A percentile compares a stretch with the other conserved stretches of the same genome.
Evolutionary conservation across 2,797 vertebrate genomes (phyloP).

Genomic region (Rhinella marina): DNA sequence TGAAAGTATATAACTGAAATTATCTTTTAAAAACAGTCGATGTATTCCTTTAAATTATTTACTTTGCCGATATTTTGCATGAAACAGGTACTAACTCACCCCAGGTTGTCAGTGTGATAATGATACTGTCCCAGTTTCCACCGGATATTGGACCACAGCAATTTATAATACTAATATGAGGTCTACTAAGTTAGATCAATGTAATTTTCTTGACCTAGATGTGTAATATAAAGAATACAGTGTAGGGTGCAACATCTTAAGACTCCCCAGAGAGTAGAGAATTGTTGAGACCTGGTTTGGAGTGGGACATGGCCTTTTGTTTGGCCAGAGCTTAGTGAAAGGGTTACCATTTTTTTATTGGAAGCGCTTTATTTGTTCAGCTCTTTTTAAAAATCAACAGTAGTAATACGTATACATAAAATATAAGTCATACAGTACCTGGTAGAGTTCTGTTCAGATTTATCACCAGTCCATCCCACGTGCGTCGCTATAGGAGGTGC

Average conservation of each 20-base stretch:
- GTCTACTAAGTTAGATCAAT: conserved; percentile 34
- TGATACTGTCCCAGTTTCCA: conserved; percentile 45
- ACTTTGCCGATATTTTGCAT: not conserved
- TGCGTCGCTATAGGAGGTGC: no score
- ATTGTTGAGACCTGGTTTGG: not conserved
- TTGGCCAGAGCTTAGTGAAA: not conserved
- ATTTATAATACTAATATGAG: conserved; percentile 41
- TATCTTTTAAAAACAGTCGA: not conserved
- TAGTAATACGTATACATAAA: not conserved
- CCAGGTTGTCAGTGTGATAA: conserved; percentile 31
- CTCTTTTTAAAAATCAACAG: not conserved
- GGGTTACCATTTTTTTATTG: not conserved
- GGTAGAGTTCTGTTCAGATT: not conserved
- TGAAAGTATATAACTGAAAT: not conserved
- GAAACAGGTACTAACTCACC: conserved; percentile 1
- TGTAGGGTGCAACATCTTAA: not conserved
- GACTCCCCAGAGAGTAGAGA: no score
- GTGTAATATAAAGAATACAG: not conserved
- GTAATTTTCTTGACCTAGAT: conserved; percentile 48
- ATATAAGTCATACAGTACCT: not conserved
- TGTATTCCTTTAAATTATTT: not conserved
- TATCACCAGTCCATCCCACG: not conserved
- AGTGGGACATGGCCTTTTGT: not conserved
- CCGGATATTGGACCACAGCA: conserved; percentile 8
- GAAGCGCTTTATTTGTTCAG: not conserved